A percentile compares a stretch with the other conserved stretches of the same genome.
phyloP scores from a whole-genome alignment of 2,888 invertebrate species.

The Drosophila buzzatii region DNA sequence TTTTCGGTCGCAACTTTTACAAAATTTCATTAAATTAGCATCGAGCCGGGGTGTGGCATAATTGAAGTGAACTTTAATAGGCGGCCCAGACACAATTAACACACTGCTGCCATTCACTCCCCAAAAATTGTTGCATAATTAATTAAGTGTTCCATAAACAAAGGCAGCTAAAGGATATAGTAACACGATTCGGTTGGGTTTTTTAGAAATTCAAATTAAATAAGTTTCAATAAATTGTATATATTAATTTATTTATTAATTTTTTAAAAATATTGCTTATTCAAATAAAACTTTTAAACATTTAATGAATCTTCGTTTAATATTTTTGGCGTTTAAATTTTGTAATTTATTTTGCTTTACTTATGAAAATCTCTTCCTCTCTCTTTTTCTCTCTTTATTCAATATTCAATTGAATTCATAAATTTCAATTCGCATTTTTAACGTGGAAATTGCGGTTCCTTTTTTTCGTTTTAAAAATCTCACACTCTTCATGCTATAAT shows the following conservation, averaged over 20 bases:
- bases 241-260: too few relatives aligned
- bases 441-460: background rate
- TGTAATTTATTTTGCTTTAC: too few relatives aligned
- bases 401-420: background rate
- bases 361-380: background rate
- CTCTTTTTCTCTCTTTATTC: too few relatives aligned
- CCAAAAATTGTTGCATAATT: slow-evolving; percentile 2
- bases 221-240: background rate
- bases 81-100: slow-evolving; percentile 1
- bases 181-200: background rate
- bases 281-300: too few relatives aligned
- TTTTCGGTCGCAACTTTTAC: slow-evolving; percentile 35
- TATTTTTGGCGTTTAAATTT: too few relatives aligned
- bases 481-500: background rate
- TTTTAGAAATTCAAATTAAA: background rate
- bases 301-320: too few relatives aligned
- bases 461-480: background rate
- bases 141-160: slow-evolving; percentile 2
- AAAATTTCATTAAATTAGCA: slow-evolving; percentile 41
- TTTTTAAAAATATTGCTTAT: background rate
- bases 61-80: slow-evolving; percentile 14
- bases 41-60: slow-evolving; percentile 18
- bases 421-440: background rate
- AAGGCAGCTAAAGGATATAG: background rate
- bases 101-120: background rate